These are phyloP conservation scores for Trachurus trachurus DNA, from an alignment of 2,797 vertebrate species.

Conservation along the genomic window DNA sequence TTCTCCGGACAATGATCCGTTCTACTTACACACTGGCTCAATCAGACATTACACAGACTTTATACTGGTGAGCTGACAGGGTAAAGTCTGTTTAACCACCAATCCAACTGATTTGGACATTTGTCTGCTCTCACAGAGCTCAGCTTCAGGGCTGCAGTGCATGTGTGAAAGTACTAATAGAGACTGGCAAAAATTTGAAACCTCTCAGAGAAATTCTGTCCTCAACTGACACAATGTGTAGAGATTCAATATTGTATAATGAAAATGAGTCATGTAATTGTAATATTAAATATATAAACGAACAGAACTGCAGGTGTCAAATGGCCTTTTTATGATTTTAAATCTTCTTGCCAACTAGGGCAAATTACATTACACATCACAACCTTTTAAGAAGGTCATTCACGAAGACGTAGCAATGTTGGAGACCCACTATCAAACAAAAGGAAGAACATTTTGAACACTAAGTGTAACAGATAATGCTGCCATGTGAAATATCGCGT, in stretches of 20 bases:
- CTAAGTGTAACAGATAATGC: not conserved
- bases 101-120: too few relatives aligned
- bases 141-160: too few relatives aligned
- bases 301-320: not conserved
- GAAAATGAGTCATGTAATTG: not conserved
- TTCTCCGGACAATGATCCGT: too few relatives aligned
- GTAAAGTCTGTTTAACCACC: too few relatives aligned
- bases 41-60: too few relatives aligned
- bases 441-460: constrained; percentile 3
- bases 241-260: not conserved
- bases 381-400: not conserved
- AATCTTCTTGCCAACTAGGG: not conserved
- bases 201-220: not conserved
- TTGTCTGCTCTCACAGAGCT: too few relatives aligned
- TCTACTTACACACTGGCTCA: too few relatives aligned
- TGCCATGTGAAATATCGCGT: constrained; percentile 16
- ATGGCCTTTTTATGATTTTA: constrained; percentile 7
- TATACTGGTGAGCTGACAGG: too few relatives aligned
- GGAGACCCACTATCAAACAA: not conserved
- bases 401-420: not conserved
- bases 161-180: not conserved
- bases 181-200: not conserved
- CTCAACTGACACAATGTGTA: not conserved
- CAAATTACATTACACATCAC: not conserved
- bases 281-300: not conserved